phyloP scores from a whole-genome alignment of 2,888 invertebrate species.

The Camptogramma bilineatum region DNA sequence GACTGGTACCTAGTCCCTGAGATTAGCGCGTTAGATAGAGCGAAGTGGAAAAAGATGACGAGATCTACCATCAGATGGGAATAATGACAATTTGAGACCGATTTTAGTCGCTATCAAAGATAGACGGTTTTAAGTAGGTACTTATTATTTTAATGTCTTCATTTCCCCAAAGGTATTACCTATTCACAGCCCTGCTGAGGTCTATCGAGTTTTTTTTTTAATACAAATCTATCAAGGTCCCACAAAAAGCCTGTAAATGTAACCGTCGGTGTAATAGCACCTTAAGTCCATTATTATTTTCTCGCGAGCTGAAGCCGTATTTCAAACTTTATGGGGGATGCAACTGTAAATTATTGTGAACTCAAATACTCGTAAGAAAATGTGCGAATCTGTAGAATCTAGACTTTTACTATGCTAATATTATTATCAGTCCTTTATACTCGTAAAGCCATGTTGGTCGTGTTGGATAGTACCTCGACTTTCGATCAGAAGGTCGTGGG shows the following conservation, averaged over 20 bases:
- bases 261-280: background rate
- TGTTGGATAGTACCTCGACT: background rate
- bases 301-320: slow-evolving; percentile 20
- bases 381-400: background rate
- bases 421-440: background rate
- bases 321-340: slow-evolving; percentile 29
- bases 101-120: too few species aligned
- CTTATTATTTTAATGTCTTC: too few species aligned
- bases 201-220: too few species aligned
- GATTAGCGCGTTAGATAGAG: too few species aligned
- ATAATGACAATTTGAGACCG: too few species aligned
- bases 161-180: too few species aligned
- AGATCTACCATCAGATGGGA: too few species aligned
- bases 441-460: background rate
- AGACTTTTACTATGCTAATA: background rate
- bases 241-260: background rate
- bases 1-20: too few species aligned
- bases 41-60: too few species aligned
- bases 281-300: slow-evolving; percentile 25
- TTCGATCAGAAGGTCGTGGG: too few species aligned
- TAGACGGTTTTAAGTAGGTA: too few species aligned
- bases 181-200: too few species aligned
- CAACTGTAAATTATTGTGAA: slow-evolving; percentile 11
- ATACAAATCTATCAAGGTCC: background rate
- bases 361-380: slow-evolving; percentile 2